Conservation (phyloP, 2,888 invertebrate species). For the Magallana nippona region DNA sequence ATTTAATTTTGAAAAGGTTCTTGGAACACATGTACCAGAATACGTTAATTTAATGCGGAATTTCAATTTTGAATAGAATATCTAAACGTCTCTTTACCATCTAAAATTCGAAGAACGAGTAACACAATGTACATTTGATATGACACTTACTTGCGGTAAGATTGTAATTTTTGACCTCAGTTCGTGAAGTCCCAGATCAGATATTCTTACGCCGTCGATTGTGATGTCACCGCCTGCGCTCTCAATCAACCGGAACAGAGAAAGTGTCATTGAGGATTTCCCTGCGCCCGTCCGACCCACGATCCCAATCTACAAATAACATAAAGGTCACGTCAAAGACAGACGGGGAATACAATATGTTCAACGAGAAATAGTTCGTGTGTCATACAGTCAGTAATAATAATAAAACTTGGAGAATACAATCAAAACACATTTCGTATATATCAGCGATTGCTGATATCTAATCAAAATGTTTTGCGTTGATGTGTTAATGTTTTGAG, state of each 20-base stretch:
- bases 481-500: no score
- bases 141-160: constrained; percentile 63
- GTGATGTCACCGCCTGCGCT: constrained; percentile 67
- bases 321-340: background rate
- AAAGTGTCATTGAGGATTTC: constrained; percentile 74
- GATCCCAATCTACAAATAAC: constrained; percentile 70
- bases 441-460: no score
- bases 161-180: constrained; percentile 66
- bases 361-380: no score
- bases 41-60: no score
- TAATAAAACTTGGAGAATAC: no score
- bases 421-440: no score
- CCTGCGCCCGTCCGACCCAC: constrained; percentile 77
- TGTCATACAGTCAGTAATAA: no score
- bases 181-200: constrained; percentile 75
- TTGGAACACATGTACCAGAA: no score
- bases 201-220: constrained; percentile 73
- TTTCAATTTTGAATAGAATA: no score
- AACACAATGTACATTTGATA: background rate
- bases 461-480: no score
- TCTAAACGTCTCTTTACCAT: background rate
- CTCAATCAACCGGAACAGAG: constrained; percentile 75
- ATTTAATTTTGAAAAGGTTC: background rate
- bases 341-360: no score
- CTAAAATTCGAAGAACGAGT: background rate